Evolutionary conservation across 2,797 vertebrate species (phyloP), one percentile per base, ranked within the genome.

Genomic region (Scarus forsteni): DNA sequence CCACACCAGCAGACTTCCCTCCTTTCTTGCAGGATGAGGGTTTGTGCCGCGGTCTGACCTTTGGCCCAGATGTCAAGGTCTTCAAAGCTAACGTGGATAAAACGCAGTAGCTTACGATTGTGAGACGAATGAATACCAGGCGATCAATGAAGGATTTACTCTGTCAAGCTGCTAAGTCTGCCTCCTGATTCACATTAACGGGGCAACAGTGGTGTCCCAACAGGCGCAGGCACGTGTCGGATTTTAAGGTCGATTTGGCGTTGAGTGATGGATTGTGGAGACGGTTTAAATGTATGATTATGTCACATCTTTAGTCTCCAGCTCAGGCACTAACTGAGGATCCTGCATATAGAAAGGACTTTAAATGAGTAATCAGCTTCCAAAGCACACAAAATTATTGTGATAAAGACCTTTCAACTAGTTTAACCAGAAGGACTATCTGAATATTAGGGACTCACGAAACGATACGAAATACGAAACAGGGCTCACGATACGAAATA

Each of bases 91-190:
- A 51, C 67, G n/a, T 63, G 77, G 75, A 84, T 75, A 89, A 88
- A 88, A 80, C 70, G 84, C 86, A 81, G 86, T 80, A 80, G 80
- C 67, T 64, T 49, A 45, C 35, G 12, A 81, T 65, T 60, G 70
- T 76, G 64, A 72, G 81, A 53, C 48, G 3, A 82, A 80, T 87
- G 76, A 86, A 88, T 82, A 53, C 66, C 68, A 69, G 62, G 71
- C 50, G 62, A 92, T 92, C 90, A 87, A 85, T 90, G 81, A 72
- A 76, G 88, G 90, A 89, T 92, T 92, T 90, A 74, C 67, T 75
- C 75, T 64, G 76, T 85, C 88, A 85, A 85, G 79, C 82, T 71
- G 71, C 63, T 87, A 73, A 87, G 81, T 70, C 77, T 75, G 70
- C 73, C 56, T 54, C 19, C 70, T 82, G 70, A 83, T 84, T 83